Evolutionary conservation across 2,113 vertebrate genomes (phyloP).

Genomic region (Epinephelus moara): DNA sequence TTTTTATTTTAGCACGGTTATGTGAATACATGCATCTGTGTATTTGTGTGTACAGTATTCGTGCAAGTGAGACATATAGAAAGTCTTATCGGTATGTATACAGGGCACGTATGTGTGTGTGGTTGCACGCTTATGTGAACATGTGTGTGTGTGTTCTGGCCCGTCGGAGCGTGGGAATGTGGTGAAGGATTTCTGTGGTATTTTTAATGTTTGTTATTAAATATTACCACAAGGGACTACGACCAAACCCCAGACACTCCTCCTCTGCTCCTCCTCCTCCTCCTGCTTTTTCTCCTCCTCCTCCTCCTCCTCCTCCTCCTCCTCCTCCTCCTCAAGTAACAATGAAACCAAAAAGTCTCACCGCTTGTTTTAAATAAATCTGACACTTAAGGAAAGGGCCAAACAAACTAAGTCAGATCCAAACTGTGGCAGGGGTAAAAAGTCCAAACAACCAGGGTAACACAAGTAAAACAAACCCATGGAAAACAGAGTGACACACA

Average conservation of each 20-base stretch:
- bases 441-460: slow-evolving; percentile 41
- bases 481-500: background rate
- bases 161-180: slow-evolving; percentile 84
- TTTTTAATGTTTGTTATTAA: slow-evolving; percentile 90
- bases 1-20: slow-evolving; percentile 26
- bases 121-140: slow-evolving; percentile 55
- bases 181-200: slow-evolving; percentile 86
- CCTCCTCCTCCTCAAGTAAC: slow-evolving; percentile 59
- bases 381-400: slow-evolving; percentile 38
- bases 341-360: slow-evolving; percentile 65
- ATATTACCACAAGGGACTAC: slow-evolving; percentile 85
- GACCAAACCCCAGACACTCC: slow-evolving; percentile 82
- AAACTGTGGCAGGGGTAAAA: slow-evolving; percentile 2
- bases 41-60: slow-evolving; percentile 7
- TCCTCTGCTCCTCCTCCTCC: slow-evolving; percentile 43
- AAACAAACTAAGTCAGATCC: slow-evolving; percentile 23
- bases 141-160: slow-evolving; percentile 71
- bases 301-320: slow-evolving; percentile 30
- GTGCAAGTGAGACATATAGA: slow-evolving; percentile 23
- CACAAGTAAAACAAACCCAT: background rate
- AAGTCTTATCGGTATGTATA: slow-evolving; percentile 35
- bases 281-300: slow-evolving; percentile 1
- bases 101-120: slow-evolving; percentile 16
- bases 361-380: slow-evolving; percentile 59
- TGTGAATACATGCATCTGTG: slow-evolving; percentile 32